Percentiles rank a stretch among this genome's conserved stretches.
Evolutionary conservation across 2,113 vertebrate species (phyloP).

Genomic region (Aegotheles bennettii): DNA sequence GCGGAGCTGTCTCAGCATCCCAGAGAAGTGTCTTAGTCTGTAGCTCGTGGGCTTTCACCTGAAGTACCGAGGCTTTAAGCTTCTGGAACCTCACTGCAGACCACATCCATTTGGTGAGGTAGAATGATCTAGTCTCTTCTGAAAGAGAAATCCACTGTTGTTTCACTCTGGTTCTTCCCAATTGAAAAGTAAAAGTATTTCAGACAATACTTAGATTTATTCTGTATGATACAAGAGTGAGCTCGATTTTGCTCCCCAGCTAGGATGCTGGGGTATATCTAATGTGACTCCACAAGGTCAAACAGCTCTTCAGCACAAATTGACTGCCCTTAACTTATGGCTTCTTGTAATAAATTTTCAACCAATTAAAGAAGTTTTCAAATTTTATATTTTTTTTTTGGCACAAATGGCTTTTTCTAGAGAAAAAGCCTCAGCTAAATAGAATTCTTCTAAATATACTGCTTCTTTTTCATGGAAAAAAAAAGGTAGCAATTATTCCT

Average conservation of each 20-base stretch:
- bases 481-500: background rate
- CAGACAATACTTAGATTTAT: background rate
- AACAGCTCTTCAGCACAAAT: slow-evolving; percentile 20
- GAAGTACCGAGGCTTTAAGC: background rate
- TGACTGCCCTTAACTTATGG: background rate
- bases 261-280: background rate
- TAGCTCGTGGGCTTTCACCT: background rate
- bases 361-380: background rate
- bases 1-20: background rate
- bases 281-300: background rate
- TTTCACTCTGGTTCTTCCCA: background rate
- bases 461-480: background rate
- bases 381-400: background rate
- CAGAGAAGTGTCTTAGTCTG: background rate
- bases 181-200: background rate
- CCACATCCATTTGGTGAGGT: background rate
- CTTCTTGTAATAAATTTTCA: background rate
- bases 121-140: background rate
- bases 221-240: background rate
- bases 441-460: background rate
- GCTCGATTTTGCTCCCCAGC: background rate
- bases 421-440: background rate
- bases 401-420: background rate
- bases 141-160: background rate
- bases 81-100: background rate